Evolutionary conservation across 2,797 vertebrate species (phyloP).

Genomic region (Allobates femoralis): DNA sequence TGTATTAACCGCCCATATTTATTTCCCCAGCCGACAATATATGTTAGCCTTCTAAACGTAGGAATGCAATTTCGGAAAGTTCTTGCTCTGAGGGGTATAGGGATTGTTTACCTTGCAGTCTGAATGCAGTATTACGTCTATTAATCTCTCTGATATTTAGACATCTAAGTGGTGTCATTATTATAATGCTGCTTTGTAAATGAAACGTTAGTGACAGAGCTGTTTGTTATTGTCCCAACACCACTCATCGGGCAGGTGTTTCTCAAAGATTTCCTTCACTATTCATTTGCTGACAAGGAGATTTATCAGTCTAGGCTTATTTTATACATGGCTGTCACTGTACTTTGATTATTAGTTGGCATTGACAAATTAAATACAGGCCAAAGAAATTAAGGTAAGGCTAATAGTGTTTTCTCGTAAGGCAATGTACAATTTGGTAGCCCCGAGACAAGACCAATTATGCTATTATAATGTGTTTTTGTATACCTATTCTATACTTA

Average conservation of each 20-base stretch:
- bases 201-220: conserved; percentile 41
- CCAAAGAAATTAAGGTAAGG: background rate
- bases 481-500: background rate
- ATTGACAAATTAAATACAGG: conserved; percentile 13
- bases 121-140: conserved; percentile 22
- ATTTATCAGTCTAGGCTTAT: conserved; percentile 42
- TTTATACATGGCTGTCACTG: background rate
- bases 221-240: conserved; percentile 47
- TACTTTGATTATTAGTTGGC: conserved; percentile 33
- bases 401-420: conserved; percentile 13
- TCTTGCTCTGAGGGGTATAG: conserved; percentile 1
- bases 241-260: conserved; percentile 43
- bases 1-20: conserved; percentile 2
- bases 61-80: background rate
- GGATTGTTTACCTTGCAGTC: conserved; percentile 35
- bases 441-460: background rate
- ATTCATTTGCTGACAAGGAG: conserved; percentile 38
- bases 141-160: conserved; percentile 44
- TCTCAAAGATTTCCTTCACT: conserved; percentile 43
- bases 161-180: conserved; percentile 42
- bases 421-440: background rate
- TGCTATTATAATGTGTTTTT: background rate
- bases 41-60: background rate
- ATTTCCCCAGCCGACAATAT: background rate
- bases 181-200: conserved; percentile 52